Base-by-base conservation (phyloP, 1,140 invertebrate species). In the Tenebrio molitor region DNA sequence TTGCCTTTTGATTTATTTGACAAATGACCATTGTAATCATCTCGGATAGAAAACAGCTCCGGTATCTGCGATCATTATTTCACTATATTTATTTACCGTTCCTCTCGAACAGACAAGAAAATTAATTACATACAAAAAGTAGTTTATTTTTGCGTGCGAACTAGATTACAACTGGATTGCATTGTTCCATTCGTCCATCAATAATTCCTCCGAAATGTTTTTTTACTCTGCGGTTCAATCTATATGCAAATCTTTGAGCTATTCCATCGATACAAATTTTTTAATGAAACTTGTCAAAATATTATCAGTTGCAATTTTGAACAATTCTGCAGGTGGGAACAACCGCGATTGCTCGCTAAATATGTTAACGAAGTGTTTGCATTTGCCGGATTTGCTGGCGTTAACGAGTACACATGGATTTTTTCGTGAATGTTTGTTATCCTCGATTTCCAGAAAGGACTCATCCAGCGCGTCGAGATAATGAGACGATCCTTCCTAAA, bases 61-160 rank as follows among this genome's bases (percentile, higher is more conserved):
- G 36, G n/a, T 39, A 39, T 39, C 36, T 39, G 23, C n/a, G 50
- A 12, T 58, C 50, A 58, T 58, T 58, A 58, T 58, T 58, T 14
- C 12, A 23, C 50, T 7, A 15, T 25, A 29, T 58, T 29, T 58
- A 58, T 58, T 58, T 58, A 15, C 23, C n/a, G 36, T 2, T 39
- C 12, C 5, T 39, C 5, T 39, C 36, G 36, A 39, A 39, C 36
- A 3, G 36, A 39, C 36, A 39, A 39, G 36, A 39, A 39, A 39
- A 39, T 39, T 39, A 39, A 39, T 39, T 39, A 39, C 36, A 50
- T 10, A 15, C 5, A 19, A 46, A 46, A 25, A 3, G 23, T 14
- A n/a, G 6, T 8, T 58, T 29, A 29, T 29, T 58, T 58, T 58
- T 58, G 12, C 50, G 50, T 15, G 50, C 15, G 42, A 46, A 46